phyloP scores from a whole-genome alignment of 2,797 vertebrate species.

The Rhynchonycteris naso region DNA sequence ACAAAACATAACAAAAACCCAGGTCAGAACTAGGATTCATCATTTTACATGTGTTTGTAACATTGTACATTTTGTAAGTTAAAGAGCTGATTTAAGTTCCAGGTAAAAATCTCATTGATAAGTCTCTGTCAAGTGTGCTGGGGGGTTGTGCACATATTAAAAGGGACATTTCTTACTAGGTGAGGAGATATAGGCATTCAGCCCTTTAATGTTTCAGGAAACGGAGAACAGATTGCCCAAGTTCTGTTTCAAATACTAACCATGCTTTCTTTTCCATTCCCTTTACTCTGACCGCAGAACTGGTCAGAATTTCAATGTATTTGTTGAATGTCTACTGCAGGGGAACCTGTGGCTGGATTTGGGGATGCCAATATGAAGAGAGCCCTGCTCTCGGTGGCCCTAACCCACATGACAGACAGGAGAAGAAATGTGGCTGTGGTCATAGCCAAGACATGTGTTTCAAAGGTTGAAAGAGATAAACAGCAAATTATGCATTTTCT shows the following conservation, averaged over 20 bases:
- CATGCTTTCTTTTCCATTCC: not conserved
- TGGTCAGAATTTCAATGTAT: not conserved
- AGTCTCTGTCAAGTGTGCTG: not conserved
- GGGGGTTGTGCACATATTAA: not conserved
- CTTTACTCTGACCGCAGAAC: not conserved
- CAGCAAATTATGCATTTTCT: not conserved
- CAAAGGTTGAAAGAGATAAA: not conserved
- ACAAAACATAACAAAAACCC: not conserved
- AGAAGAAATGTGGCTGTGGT: not conserved
- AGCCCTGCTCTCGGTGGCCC: not conserved
- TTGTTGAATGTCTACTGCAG: not conserved
- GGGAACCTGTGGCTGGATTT: not conserved
- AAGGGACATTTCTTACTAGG: not conserved
- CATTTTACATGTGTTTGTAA: not conserved
- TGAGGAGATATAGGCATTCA: too few relatives aligned
- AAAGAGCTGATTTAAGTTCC: not conserved
- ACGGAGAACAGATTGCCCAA: too few relatives aligned
- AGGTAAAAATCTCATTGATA: not conserved
- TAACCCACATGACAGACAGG: not conserved
- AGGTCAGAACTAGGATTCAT: too few relatives aligned
- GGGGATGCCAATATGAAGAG: fast-evolving
- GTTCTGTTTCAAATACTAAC: not conserved
- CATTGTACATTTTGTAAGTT: not conserved
- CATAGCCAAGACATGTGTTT: not conserved
- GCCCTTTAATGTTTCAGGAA: not conserved